phyloP scores from a whole-genome alignment of 2,113 vertebrate genomes.

The Saccopteryx leptura region DNA sequence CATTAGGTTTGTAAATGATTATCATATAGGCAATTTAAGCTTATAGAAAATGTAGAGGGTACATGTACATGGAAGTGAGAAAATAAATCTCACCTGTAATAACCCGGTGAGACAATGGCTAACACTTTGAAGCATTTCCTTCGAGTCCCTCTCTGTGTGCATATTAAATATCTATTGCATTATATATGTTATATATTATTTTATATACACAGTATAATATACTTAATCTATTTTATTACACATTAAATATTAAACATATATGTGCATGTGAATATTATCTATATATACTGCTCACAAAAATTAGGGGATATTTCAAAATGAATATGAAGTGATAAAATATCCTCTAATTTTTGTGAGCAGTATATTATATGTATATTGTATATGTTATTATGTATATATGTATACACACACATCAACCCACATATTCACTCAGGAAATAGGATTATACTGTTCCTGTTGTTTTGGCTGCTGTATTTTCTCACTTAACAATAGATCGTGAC shows the following conservation, averaged over 20 bases:
- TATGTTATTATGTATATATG: neutral
- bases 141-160: neutral
- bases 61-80: neutral
- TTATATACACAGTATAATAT: neutral
- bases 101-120: neutral
- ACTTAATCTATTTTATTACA: neutral
- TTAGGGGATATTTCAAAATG: no score
- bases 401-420: neutral
- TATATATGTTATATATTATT: neutral
- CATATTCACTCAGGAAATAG: neutral
- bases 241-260: no score
- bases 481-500: neutral
- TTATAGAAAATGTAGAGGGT: neutral
- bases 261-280: neutral
- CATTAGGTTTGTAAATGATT: neutral
- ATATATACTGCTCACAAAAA: no score
- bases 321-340: no score
- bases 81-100: neutral
- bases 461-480: neutral
- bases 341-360: no score
- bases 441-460: neutral
- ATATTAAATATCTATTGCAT: neutral
- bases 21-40: neutral
- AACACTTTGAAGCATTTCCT: neutral
- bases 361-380: neutral